Conservation (phyloP, 2,888 invertebrate genomes). For the Trichopoda pennipes region DNA sequence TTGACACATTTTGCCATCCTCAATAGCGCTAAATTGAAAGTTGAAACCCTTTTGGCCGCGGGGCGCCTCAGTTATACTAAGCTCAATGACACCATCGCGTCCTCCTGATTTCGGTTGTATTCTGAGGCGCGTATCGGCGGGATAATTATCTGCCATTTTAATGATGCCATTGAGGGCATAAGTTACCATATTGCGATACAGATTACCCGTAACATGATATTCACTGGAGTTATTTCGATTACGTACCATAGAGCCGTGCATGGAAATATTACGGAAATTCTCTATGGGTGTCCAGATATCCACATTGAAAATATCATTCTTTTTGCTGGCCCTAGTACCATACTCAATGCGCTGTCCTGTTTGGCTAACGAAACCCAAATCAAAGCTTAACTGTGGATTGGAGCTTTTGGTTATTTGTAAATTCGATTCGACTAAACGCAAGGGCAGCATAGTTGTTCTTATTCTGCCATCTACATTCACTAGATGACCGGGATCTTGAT, state of each 20-base stretch:
- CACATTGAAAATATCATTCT: conserved; percentile 77
- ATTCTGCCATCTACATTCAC: conserved; percentile 81
- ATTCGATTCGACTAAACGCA: conserved; percentile 75
- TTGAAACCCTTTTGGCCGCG: conserved; percentile 73
- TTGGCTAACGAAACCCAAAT: conserved; percentile 74
- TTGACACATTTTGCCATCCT: conserved; percentile 81
- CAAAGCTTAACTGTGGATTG: conserved; percentile 75
- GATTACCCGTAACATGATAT: conserved; percentile 79
- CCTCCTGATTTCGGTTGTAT: conserved; percentile 81
- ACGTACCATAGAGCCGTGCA: conserved; percentile 76
- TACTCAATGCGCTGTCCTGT: conserved; percentile 76
- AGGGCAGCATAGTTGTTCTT: conserved; percentile 77
- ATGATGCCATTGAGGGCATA: conserved; percentile 81
- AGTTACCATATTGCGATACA: conserved; percentile 80
- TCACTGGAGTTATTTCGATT: conserved; percentile 71
- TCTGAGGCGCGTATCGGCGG: conserved; percentile 80
- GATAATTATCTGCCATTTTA: conserved; percentile 78
- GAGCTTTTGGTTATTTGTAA: conserved; percentile 74
- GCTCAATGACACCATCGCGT: conserved; percentile 78
- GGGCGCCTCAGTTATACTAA: conserved; percentile 74
- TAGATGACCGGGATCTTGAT: conserved; percentile 80
- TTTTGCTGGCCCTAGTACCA: conserved; percentile 76
- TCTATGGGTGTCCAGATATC: conserved; percentile 79
- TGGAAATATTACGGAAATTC: conserved; percentile 78
- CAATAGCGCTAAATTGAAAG: conserved; percentile 78